Base-by-base conservation (phyloP, 2,888 invertebrate genomes). In the Plemyria rubiginata region DNA sequence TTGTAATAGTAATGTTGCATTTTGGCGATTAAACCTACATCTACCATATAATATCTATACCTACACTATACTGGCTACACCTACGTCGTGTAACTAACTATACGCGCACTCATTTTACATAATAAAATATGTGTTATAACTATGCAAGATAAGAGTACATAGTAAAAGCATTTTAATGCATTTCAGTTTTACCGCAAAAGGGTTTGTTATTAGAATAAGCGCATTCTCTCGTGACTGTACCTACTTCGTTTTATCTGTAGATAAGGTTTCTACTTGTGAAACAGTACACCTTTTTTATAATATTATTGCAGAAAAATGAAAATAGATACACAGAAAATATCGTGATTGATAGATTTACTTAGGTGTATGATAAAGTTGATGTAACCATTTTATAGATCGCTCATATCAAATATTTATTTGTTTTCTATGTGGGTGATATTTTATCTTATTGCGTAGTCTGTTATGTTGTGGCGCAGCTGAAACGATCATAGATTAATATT, bases 401-500 rank as follows among this genome's bases (percentile, higher is more conserved):
- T 55, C 51, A 55, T 58, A 58, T 58, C 57, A 29, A 54, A 58
- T 36, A 32, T 54, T 49, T 62, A 49, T 56, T 46, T 57, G 45
- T 51, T 12, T 12, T 38, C 7, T 5, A 41, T 60, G 45, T 46
- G 45, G 48, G 32, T 32, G 56, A 48, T 52, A 48, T 50, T 62
- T 48, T 52, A 46, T 62, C 7, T 50, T 38, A 53, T 16, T 41
- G 16, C 48, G 52, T 59, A 22, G 52, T 46, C 40, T 48, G 32
- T 54, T 50, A 29, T 29, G 45, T 53, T 53, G 62, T 54, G 53
- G 54, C 54, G 54, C 62, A 57, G 50, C 43, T 57, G 45, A 62
- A 57, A 57, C 58, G 29, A 58, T 57, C 49, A 54, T 62, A 38
- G 36, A 38, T 11, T 11, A 46, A 58, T 62, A 62, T 58, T 58